Percentiles rank a stretch among this genome's conserved stretches.
These are phyloP conservation scores for Mythimna lalbum DNA, from an alignment of 2,888 invertebrate genomes.

Conservation along the genomic window DNA sequence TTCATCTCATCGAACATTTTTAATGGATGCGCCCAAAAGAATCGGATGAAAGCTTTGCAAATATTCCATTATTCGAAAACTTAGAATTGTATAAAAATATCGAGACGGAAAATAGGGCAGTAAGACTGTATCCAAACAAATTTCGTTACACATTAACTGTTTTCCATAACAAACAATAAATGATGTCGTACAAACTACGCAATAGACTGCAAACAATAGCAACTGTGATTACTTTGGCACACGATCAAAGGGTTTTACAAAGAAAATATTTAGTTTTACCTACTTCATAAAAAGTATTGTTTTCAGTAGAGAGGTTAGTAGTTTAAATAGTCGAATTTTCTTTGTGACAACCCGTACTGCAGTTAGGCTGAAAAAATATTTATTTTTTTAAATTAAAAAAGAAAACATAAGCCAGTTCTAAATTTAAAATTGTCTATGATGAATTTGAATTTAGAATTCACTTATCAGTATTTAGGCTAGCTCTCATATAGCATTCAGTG, in stretches of 20 bases:
- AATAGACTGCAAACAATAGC: conserved; percentile 49
- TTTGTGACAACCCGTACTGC: too few species aligned
- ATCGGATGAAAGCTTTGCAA: background rate
- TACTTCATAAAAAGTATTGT: conserved; percentile 37
- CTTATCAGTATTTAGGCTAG: too few species aligned
- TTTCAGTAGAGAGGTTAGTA: conserved; percentile 15
- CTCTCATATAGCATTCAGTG: too few species aligned
- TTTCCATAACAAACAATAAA: conserved; percentile 40
- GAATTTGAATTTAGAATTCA: too few species aligned
- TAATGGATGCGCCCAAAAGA: conserved; percentile 30
- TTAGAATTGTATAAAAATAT: conserved; percentile 11
- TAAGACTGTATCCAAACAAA: conserved; percentile 13
- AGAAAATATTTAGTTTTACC: conserved; percentile 47
- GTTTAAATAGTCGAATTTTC: background rate
- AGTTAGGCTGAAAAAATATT: too few species aligned
- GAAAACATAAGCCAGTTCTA: too few species aligned
- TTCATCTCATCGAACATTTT: conserved; percentile 18
- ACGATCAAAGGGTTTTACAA: conserved; percentile 50
- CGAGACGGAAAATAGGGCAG: conserved; percentile 12
- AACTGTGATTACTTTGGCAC: conserved; percentile 57
- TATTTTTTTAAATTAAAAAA: too few species aligned
- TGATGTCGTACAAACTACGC: conserved; percentile 33
- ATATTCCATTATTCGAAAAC: conserved; percentile 13
- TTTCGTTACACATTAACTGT: conserved; percentile 26
- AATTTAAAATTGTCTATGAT: too few species aligned